Evolutionary conservation across 2,888 invertebrate species (phyloP).

Genomic region (Formica aserva): DNA sequence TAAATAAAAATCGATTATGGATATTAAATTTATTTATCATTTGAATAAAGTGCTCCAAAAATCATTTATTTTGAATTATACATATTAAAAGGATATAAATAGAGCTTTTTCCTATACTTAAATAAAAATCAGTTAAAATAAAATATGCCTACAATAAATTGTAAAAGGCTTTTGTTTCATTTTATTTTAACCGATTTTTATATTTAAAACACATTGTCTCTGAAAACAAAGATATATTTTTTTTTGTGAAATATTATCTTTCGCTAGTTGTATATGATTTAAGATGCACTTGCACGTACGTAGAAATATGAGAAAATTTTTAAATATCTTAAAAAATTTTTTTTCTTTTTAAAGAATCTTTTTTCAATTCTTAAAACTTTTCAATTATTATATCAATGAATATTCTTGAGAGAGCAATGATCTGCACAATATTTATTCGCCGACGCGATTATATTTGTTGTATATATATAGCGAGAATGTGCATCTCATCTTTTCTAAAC

Average conservation of each 20-base stretch:
- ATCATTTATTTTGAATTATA: neutral
- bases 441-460: neutral
- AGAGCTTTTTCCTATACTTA: neutral
- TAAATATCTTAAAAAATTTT: neutral
- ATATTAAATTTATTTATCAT: conserved; percentile 1
- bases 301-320: neutral
- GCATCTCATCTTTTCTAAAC: conserved; percentile 17
- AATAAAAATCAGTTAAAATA: neutral
- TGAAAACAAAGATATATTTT: neutral
- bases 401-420: neutral
- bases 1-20: neutral
- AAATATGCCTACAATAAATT: neutral
- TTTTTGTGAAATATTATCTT: neutral
- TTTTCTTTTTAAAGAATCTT: neutral
- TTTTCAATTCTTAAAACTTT: neutral
- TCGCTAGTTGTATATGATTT: neutral
- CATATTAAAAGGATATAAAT: neutral
- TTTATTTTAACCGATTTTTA: neutral
- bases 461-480: neutral
- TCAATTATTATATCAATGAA: neutral
- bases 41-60: neutral
- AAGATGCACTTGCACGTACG: neutral
- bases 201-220: neutral
- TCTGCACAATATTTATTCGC: neutral
- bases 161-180: neutral